Percentiles rank a stretch among this genome's conserved stretches.
Evolutionary conservation across 1,140 invertebrate species (phyloP).

Genomic region (Drosophila tropicalis): DNA sequence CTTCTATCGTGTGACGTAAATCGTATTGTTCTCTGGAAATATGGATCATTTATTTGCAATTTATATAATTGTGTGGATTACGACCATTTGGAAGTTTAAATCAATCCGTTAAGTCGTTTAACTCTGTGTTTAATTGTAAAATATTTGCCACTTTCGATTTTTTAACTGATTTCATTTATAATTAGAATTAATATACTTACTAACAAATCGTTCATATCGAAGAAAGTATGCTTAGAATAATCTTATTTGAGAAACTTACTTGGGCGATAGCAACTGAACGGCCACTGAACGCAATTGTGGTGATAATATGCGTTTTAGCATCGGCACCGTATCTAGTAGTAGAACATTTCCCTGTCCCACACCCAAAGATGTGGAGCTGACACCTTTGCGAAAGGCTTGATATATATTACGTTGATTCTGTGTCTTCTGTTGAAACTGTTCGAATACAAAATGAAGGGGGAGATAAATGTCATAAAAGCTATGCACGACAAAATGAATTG

Average conservation of each 20-base stretch:
- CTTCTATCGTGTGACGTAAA: conserved; percentile 88
- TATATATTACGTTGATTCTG: conserved; percentile 86
- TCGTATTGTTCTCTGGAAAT: conserved; percentile 88
- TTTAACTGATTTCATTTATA: no score
- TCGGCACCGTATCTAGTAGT: conserved; percentile 89
- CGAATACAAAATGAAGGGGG: not conserved
- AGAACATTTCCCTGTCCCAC: conserved; percentile 85
- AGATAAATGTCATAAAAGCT: conserved; percentile 1
- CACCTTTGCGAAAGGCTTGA: conserved; percentile 86
- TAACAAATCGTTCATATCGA: no score
- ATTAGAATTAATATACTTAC: no score
- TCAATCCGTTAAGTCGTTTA: no score
- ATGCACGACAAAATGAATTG: conserved; percentile 1
- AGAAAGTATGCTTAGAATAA: no score
- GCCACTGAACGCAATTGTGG: conserved; percentile 91
- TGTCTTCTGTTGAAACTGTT: conserved; percentile 85
- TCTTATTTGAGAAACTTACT: conserved; percentile 31
- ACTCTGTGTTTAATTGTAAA: no score
- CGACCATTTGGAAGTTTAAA: no score
- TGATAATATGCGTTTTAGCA: conserved; percentile 89
- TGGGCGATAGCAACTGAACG: conserved; percentile 82
- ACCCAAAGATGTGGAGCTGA: conserved; percentile 86
- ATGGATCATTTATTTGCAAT: no score
- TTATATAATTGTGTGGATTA: not conserved
- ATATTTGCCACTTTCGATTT: no score